Evolutionary conservation across 2,113 vertebrate species (phyloP).

Genomic region (Sphaerodactylus townsendi): DNA sequence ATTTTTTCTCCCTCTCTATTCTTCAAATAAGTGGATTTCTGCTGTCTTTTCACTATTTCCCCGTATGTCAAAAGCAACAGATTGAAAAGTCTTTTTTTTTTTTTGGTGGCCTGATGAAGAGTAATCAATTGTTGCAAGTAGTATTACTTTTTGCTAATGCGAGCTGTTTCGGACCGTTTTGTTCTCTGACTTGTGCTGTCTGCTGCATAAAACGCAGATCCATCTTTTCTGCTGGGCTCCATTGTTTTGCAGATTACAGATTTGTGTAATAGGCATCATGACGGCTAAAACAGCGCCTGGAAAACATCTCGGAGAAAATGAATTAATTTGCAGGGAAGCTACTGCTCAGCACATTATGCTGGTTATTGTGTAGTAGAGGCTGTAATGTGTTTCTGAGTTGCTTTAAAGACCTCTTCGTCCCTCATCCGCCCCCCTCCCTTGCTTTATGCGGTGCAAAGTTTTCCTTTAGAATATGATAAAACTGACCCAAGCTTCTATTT

Average conservation of each 20-base stretch:
- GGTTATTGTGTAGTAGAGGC: background rate
- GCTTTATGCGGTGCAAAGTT: background rate
- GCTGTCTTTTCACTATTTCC: slow-evolving; percentile 31
- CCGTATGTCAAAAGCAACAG: slow-evolving; percentile 9
- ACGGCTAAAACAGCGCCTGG: slow-evolving; percentile 16
- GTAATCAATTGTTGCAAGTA: slow-evolving; percentile 33
- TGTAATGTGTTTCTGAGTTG: background rate
- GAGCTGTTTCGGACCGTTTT: slow-evolving; percentile 8
- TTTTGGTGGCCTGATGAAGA: slow-evolving; percentile 5
- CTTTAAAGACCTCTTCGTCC: slow-evolving; percentile 3
- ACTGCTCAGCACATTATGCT: background rate
- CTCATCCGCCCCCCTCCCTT: background rate
- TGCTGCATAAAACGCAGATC: background rate
- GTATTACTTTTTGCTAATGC: slow-evolving; percentile 22
- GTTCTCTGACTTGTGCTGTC: slow-evolving; percentile 36
- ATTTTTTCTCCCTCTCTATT: slow-evolving; percentile 1
- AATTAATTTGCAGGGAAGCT: slow-evolving; percentile 30
- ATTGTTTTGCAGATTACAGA: slow-evolving; percentile 24
- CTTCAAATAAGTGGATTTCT: slow-evolving; percentile 14
- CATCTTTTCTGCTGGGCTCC: slow-evolving; percentile 8
- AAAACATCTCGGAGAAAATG: slow-evolving; percentile 29
- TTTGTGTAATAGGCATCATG: background rate
- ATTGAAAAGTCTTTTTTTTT: slow-evolving; percentile 25
- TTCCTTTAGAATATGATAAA: slow-evolving; percentile 3
- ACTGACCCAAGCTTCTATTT: background rate